Conservation (phyloP, 1,140 invertebrate genomes). For the Paralvinella palmiformis region DNA sequence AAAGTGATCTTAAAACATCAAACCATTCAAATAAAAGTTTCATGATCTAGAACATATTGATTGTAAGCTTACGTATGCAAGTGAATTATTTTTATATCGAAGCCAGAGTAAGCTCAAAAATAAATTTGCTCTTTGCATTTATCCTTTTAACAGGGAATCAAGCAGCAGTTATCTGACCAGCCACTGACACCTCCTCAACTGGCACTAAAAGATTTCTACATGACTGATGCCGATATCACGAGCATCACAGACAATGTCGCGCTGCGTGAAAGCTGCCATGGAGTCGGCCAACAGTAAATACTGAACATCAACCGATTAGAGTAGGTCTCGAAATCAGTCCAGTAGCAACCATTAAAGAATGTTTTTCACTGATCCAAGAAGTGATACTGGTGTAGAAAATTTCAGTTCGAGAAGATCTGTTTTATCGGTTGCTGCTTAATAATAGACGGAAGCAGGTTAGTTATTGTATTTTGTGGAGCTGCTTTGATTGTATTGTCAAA, state of each 20-base stretch:
- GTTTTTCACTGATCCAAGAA: too few relatives aligned
- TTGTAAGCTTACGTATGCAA: not conserved
- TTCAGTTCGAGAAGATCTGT: too few relatives aligned
- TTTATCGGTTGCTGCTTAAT: too few relatives aligned
- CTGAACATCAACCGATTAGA: too few relatives aligned
- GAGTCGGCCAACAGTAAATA: too few relatives aligned
- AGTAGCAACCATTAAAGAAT: too few relatives aligned
- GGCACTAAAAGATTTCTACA: conserved; percentile 82
- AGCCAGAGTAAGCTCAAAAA: not conserved
- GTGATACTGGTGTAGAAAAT: too few relatives aligned
- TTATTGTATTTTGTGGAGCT: too few relatives aligned
- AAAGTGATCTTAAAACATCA: not conserved
- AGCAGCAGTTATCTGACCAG: conserved; percentile 54
- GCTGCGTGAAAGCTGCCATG: conserved; percentile 44
- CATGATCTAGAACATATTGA: not conserved
- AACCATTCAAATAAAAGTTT: not conserved
- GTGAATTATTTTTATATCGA: not conserved
- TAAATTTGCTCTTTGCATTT: conserved; percentile 1
- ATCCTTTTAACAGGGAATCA: conserved; percentile 53
- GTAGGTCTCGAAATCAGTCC: too few relatives aligned
- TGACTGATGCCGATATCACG: conserved; percentile 94
- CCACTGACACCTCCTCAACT: conserved; percentile 72
- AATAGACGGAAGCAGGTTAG: too few relatives aligned
- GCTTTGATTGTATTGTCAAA: too few relatives aligned
- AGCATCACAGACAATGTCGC: conserved; percentile 97